Conservation (phyloP, 2,113 vertebrate species). For the Ochotona princeps region DNA sequence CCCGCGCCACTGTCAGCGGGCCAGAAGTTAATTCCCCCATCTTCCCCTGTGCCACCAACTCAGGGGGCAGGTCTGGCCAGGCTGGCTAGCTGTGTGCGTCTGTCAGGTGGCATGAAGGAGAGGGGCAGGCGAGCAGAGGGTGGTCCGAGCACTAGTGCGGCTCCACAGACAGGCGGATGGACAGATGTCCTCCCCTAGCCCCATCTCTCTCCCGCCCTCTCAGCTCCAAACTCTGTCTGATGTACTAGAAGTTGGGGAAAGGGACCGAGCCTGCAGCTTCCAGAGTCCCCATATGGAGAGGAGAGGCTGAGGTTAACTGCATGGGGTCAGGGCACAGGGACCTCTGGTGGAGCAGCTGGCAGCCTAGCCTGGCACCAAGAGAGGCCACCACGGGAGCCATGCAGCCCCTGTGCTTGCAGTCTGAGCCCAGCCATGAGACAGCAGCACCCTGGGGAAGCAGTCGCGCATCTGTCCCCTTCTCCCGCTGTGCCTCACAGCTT, state of each 20-base stretch:
- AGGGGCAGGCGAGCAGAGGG: slow-evolving; percentile 85
- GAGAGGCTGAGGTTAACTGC: background rate
- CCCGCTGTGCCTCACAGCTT: no score
- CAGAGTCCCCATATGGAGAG: background rate
- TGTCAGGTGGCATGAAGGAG: slow-evolving; percentile 88
- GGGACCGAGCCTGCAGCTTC: background rate
- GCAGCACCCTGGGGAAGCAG: background rate
- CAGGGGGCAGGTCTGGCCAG: slow-evolving; percentile 82
- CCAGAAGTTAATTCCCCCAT: slow-evolving; percentile 96
- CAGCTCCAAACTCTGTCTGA: background rate
- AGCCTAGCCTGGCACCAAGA: background rate
- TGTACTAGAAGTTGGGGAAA: accelerated
- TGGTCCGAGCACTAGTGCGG: slow-evolving; percentile 79
- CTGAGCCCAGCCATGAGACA: accelerated
- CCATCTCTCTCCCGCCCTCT: background rate
- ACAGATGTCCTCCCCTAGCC: slow-evolving; percentile 20
- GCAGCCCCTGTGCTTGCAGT: background rate
- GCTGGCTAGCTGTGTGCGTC: slow-evolving; percentile 87
- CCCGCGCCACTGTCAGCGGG: slow-evolving; percentile 92
- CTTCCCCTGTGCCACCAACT: slow-evolving; percentile 90
- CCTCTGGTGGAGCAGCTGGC: background rate
- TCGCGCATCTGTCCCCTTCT: no score
- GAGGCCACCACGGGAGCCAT: accelerated
- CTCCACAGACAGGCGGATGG: slow-evolving; percentile 58
- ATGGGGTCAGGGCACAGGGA: background rate